Evolutionary conservation across 2,888 invertebrate species (phyloP).

Genomic region (Lithophane leautieri): DNA sequence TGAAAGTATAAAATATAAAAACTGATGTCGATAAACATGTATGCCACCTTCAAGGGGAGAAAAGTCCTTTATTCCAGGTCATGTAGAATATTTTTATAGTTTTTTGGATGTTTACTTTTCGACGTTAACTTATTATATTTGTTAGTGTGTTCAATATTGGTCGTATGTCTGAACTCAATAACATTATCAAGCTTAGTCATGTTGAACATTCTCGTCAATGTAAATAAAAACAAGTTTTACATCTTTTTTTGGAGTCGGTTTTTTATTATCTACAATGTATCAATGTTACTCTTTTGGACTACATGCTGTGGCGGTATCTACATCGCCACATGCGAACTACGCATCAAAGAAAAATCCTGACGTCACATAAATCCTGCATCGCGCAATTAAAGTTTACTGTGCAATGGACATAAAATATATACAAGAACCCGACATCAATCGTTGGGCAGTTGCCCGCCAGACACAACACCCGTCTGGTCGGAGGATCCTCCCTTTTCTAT

Average conservation of each 20-base stretch:
- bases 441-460: too few relatives aligned
- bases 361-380: too few relatives aligned
- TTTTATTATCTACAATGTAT: background rate
- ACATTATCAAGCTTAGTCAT: background rate
- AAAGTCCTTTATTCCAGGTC: background rate
- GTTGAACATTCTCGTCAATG: background rate
- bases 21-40: conserved; percentile 6
- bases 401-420: too few relatives aligned
- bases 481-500: too few relatives aligned
- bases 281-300: too few relatives aligned
- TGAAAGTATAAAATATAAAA: conserved; percentile 24
- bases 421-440: too few relatives aligned
- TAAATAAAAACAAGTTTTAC: background rate
- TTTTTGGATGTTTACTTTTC: background rate
- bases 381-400: too few relatives aligned
- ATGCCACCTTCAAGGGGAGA: background rate
- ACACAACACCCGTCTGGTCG: too few relatives aligned
- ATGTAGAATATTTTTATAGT: background rate
- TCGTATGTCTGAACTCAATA: background rate
- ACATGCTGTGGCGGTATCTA: too few relatives aligned
- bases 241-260: too few relatives aligned
- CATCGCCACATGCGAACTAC: too few relatives aligned
- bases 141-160: background rate
- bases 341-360: too few relatives aligned
- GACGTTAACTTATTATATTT: background rate